Evolutionary conservation across 1,140 invertebrate genomes (phyloP).

Genomic region (Mya arenaria): DNA sequence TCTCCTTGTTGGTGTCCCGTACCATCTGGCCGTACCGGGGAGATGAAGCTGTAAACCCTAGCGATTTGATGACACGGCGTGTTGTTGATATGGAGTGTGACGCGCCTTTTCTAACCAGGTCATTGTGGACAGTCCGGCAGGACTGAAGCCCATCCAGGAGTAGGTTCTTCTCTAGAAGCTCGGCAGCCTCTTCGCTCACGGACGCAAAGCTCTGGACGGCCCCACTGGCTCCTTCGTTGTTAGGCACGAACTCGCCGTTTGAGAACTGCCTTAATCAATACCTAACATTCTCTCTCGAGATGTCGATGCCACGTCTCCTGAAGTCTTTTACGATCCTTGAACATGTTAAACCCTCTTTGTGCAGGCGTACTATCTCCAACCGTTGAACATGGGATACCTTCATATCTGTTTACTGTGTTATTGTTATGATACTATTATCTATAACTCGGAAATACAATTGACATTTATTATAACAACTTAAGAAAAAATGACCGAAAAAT

Average conservation of each 20-base stretch:
- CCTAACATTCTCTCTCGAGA: not conserved
- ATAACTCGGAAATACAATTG: too few species aligned
- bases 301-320: not conserved
- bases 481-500: too few species aligned
- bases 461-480: too few species aligned
- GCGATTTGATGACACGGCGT: not conserved
- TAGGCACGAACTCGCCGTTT: not conserved
- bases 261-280: not conserved
- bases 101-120: not conserved
- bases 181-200: not conserved
- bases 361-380: not conserved
- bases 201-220: not conserved
- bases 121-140: not conserved
- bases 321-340: not conserved
- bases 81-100: not conserved
- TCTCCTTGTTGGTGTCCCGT: not conserved
- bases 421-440: too few species aligned
- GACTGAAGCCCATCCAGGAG: not conserved
- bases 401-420: not conserved
- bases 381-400: not conserved
- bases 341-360: not conserved
- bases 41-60: not conserved
- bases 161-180: not conserved
- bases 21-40: conserved; percentile 41
- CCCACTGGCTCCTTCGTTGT: not conserved